Base-by-base conservation (phyloP, 2,888 invertebrate species). In the Phrixothrix hirtus region DNA sequence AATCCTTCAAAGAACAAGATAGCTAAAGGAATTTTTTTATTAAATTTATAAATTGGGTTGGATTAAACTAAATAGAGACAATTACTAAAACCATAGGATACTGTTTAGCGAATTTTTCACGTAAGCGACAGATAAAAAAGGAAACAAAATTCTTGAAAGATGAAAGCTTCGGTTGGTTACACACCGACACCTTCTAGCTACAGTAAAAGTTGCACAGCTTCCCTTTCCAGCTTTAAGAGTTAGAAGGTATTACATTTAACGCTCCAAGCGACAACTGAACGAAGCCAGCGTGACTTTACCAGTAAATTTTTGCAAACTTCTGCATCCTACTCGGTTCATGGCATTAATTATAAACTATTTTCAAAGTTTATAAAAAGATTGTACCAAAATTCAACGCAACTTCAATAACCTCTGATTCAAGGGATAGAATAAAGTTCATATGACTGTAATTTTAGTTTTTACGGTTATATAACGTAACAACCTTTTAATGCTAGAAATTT, bases 141-240 rank as follows among this genome's bases (percentile, higher is more conserved):
- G 44, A 41, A 31, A 32, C 43, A 36, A 50, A 50, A 32, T 36
- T 11, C 37, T 38, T 30, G 11, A 45, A 43, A 45, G 21, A 45
- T 36, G 36, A 36, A 50, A 50, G 43, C 50, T 37, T 52, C 36
- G 52, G 46, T 52, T 47, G 52, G 52, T 42, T 52, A 54, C 54
- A 48, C 47, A 44, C 54, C 48, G 48, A 48, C 48, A 48, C 54
- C 54, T 55, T 44, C 47, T 46, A 55, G 52, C 55, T 52, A 55
- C 51, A 47, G 38, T 53, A 54, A 57, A 58, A 60, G 55, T 60
- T 60, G 50, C 44, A 55, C 54, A 55, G 59, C 55, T 59, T 61
- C 50, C 39, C 53, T 54, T 56, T 48, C 34, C 38, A 55, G 35
- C 36, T 50, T 54, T 44, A 41, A 48, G 51, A 61, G 56, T 57